Evolutionary conservation across 1,140 invertebrate genomes (phyloP), one percentile per base, ranked within the genome.

Genomic region (Hyles vespertilio): DNA sequence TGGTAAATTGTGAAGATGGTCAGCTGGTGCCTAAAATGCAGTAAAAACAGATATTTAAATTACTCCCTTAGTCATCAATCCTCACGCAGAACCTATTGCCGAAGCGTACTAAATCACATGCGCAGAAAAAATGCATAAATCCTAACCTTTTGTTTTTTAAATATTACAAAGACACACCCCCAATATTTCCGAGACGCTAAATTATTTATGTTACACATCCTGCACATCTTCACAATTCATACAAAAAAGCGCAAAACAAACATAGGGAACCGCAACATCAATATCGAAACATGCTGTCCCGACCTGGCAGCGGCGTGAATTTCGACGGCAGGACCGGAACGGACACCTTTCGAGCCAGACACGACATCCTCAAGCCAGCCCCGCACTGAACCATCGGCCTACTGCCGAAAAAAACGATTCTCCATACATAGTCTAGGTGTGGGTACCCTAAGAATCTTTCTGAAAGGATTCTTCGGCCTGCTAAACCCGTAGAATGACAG

Each of bases 401-500:
- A 9, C 78, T 69, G 56, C 60, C 77, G 46, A 70, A 66, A 8
- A 8, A 63, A 67, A 11, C 74, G 72, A 58, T 77, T 82, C 40
- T 85, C 86, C 65, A 78, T 61, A 65, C 74, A 79, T 47, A 84
- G 51, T 58, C 81, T 71, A 0, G 84, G 85, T 3, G 77, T 70
- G 3, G 84, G 81, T 6, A 63, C 70, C 11, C 84, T 69, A 5
- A 89, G 66, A 2, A 85, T 68, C 54, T 77, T 87, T 11, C 78
- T 70, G 46, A 87, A 82, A 0, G 82, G 85, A 0, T 73, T 75
- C 72, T 86, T 87, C 0, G 83, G 78, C 49, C 90, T 86, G 75
- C 90, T 91, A 65, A 89, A 87, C 0, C 91, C 91, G 77, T 91
- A 92, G 67, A 87, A 75, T 0, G 75, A 74, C 60, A 92, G 83